Evolutionary conservation across 2,797 vertebrate genomes (phyloP).

Genomic region (Syngnathus rostellatus): DNA sequence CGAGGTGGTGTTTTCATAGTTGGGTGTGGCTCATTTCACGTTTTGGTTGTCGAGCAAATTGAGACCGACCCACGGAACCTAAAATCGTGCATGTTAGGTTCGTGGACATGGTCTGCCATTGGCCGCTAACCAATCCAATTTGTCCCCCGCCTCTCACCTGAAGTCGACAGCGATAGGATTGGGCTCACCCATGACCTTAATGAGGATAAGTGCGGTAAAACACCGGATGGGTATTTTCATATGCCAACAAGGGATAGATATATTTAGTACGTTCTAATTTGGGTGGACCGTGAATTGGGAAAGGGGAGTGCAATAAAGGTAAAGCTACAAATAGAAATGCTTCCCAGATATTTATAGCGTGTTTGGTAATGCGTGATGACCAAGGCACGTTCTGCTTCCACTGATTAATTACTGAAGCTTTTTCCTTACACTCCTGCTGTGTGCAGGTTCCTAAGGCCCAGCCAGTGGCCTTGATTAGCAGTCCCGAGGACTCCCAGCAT

Average conservation of each 20-base stretch:
- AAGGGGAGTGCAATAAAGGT: neutral
- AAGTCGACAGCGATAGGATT: neutral
- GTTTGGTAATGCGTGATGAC: neutral
- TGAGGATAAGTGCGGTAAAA: neutral
- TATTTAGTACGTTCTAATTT: conserved; percentile 1
- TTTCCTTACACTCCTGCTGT: neutral
- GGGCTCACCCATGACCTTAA: neutral
- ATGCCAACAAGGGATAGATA: neutral
- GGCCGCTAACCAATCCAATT: neutral
- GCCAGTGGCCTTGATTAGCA: conserved; percentile 86
- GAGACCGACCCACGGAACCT: too few species aligned
- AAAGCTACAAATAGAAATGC: neutral
- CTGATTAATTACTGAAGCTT: neutral
- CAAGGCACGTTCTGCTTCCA: neutral
- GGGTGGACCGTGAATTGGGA: neutral
- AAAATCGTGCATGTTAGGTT: too few species aligned
- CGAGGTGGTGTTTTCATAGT: too few species aligned
- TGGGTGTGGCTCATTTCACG: too few species aligned
- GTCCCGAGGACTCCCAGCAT: conserved; percentile 93
- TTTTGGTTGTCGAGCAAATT: too few species aligned
- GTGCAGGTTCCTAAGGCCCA: conserved; percentile 89
- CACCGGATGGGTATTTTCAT: neutral
- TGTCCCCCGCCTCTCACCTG: neutral
- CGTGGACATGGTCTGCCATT: neutral
- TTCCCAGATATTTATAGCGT: neutral